A percentile compares a stretch with the other conserved stretches of the same genome.
Evolutionary conservation across 1,140 invertebrate genomes (phyloP).

Genomic region (Berghia stephanieae): DNA sequence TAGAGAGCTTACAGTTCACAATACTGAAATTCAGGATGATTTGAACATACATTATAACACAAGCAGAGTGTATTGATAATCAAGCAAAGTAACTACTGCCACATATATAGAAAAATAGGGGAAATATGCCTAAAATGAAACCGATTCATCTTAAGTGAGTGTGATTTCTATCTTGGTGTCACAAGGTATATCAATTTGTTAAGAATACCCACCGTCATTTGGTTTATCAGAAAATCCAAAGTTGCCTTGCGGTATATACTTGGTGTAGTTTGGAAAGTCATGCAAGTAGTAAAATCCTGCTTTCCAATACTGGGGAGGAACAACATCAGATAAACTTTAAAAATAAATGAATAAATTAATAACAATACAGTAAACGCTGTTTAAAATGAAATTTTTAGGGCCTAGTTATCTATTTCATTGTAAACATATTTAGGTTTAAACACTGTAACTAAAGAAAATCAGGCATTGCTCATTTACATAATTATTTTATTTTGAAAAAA

Average conservation of each 20-base stretch:
- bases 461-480: background rate
- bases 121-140: no score
- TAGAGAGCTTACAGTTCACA: no score
- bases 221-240: background rate
- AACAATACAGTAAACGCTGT: no score
- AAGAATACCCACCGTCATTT: background rate
- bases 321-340: background rate
- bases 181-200: background rate
- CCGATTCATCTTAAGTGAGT: no score
- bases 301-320: constrained; percentile 24
- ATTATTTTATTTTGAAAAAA: no score
- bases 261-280: background rate
- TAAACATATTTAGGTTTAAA: background rate
- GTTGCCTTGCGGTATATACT: background rate
- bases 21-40: no score
- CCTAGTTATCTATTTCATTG: background rate
- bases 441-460: background rate
- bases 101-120: no score
- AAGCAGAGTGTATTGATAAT: no score
- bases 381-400: background rate
- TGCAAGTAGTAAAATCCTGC: constrained; percentile 19
- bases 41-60: no score
- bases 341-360: background rate
- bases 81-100: background rate
- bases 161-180: background rate